phyloP scores from a whole-genome alignment of 1,140 invertebrate species.

The Ylistrum balloti region DNA sequence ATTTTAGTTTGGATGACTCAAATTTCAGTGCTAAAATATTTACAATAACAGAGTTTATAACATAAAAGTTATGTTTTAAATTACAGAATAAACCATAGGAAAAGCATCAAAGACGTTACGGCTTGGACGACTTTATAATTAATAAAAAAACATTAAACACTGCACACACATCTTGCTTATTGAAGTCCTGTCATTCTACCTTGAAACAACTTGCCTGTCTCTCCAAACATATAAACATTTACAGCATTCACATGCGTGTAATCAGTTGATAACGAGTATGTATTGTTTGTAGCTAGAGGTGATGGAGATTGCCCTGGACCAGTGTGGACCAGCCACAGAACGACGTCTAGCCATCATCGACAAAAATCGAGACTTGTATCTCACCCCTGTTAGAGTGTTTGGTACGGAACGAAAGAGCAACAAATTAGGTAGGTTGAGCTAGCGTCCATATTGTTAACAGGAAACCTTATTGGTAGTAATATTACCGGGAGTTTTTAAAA shows the following conservation, averaged over 20 bases:
- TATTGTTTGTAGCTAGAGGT: slow-evolving; percentile 86
- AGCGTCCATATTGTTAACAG: too few relatives aligned
- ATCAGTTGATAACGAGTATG: background rate
- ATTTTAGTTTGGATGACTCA: too few relatives aligned
- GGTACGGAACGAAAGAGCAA: slow-evolving; percentile 85
- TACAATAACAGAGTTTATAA: too few relatives aligned
- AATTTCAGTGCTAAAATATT: too few relatives aligned
- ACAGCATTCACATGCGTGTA: background rate
- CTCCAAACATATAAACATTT: background rate
- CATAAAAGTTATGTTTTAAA: background rate
- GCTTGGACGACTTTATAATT: too few relatives aligned
- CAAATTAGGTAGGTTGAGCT: slow-evolving; percentile 88
- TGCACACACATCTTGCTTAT: too few relatives aligned
- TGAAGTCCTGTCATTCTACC: too few relatives aligned
- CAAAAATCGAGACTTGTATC: slow-evolving; percentile 90
- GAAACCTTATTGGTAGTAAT: too few relatives aligned
- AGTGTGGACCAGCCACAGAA: slow-evolving; percentile 88
- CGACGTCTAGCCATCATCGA: slow-evolving; percentile 91
- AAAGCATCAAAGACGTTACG: too few relatives aligned
- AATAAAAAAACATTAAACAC: too few relatives aligned
- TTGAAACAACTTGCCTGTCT: background rate
- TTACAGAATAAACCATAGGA: too few relatives aligned
- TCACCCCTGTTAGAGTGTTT: slow-evolving; percentile 88
- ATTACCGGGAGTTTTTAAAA: too few relatives aligned
- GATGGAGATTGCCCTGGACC: slow-evolving; percentile 89